Conservation (phyloP, 2,113 vertebrate species). For the Caloenas nicobarica region DNA sequence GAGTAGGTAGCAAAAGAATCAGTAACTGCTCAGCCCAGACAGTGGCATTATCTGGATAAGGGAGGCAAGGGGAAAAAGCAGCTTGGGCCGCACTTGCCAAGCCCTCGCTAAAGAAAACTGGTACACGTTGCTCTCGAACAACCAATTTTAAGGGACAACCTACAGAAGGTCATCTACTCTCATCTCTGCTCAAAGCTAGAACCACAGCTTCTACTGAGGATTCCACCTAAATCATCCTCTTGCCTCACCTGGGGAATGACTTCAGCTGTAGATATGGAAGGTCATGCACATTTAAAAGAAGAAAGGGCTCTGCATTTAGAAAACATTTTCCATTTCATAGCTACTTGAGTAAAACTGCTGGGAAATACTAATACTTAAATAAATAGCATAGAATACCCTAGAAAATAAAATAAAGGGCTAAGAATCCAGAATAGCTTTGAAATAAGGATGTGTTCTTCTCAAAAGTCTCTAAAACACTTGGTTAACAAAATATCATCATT, state of each 20-base stretch:
- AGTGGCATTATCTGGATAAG: not conserved
- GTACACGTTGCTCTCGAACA: not conserved
- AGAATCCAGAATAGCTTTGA: not conserved
- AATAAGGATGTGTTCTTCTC: not conserved
- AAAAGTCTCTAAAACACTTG: not conserved
- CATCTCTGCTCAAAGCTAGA: not conserved
- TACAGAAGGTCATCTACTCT: not conserved
- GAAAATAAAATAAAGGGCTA: not conserved
- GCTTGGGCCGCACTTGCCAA: not conserved
- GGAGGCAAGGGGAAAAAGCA: not conserved
- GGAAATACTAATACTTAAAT: not conserved
- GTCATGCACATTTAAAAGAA: not conserved
- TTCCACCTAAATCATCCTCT: not conserved
- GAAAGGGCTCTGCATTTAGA: not conserved
- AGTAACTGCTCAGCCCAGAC: not conserved
- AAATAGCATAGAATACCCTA: not conserved
- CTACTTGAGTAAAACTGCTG: not conserved
- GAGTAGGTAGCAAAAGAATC: not conserved
- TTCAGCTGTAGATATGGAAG: not conserved
- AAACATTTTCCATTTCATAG: not conserved
- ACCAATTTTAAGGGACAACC: not conserved
- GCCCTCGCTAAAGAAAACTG: not conserved
- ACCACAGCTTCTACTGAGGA: not conserved
- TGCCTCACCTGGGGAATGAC: not conserved
- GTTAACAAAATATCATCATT: not conserved